Conservation (phyloP, 2,113 vertebrate genomes). For the Balaeniceps rex region DNA sequence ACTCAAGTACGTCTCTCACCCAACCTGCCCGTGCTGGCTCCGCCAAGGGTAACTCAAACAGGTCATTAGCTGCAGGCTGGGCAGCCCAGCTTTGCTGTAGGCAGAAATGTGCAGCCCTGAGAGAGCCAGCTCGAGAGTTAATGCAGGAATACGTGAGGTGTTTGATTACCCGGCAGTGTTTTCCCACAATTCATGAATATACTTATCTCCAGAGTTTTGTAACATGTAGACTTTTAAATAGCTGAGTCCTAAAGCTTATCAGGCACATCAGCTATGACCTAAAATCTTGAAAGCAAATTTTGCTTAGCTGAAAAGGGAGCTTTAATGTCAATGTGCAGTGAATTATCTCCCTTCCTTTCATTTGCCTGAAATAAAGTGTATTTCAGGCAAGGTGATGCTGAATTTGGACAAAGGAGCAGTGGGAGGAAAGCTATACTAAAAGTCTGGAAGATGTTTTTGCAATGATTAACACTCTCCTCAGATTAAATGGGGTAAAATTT, state of each 20-base stretch:
- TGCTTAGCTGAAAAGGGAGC: background rate
- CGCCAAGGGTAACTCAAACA: background rate
- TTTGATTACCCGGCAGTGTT: background rate
- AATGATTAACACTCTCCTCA: background rate
- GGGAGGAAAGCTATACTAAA: background rate
- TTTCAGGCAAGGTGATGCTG: background rate
- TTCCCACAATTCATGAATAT: background rate
- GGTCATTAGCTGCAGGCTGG: background rate
- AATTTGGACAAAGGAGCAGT: background rate
- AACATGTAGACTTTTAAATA: background rate
- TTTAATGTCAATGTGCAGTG: background rate
- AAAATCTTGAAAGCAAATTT: conserved; percentile 15
- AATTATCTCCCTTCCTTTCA: background rate
- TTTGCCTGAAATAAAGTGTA: background rate
- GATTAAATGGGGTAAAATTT: background rate
- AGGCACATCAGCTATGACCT: background rate
- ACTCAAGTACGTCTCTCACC: background rate
- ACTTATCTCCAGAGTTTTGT: background rate
- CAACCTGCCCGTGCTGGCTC: background rate
- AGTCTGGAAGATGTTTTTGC: background rate
- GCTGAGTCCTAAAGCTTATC: conserved; percentile 24
- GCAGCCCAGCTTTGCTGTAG: background rate
- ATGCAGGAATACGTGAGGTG: background rate
- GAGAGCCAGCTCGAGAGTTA: background rate
- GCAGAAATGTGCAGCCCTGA: background rate